Evolutionary conservation across 2,888 invertebrate species (phyloP).

Genomic region (Lobophora halterata): DNA sequence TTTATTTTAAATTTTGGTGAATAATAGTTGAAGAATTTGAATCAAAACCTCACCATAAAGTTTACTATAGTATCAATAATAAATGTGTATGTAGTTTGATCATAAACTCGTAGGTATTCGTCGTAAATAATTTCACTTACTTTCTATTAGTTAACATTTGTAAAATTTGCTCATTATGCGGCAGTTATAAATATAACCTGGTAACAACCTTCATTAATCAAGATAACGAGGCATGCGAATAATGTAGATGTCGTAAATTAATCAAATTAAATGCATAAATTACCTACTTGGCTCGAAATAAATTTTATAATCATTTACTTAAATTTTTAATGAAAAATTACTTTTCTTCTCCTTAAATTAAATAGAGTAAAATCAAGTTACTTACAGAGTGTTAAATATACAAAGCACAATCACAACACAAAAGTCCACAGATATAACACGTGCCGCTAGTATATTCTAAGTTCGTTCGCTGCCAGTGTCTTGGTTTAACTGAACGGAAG

Average conservation of each 20-base stretch:
- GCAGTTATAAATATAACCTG: constrained; percentile 3
- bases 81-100: too few relatives aligned
- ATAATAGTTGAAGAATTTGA: too few relatives aligned
- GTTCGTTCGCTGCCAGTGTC: constrained; percentile 74
- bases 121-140: constrained; percentile 30
- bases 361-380: constrained; percentile 31
- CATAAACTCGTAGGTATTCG: too few relatives aligned
- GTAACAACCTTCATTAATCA: constrained; percentile 11
- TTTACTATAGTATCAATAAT: not conserved
- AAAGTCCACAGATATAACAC: constrained; percentile 57
- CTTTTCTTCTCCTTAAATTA: constrained; percentile 1
- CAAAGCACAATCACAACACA: constrained; percentile 62
- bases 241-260: constrained; percentile 6
- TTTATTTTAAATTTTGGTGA: too few relatives aligned
- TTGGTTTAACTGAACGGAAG: constrained; percentile 74
- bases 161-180: not conserved
- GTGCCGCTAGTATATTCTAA: constrained; percentile 51
- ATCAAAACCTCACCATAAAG: too few relatives aligned
- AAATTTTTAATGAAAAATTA: too few relatives aligned
- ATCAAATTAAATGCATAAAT: not conserved
- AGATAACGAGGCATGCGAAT: constrained; percentile 2
- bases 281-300: not conserved
- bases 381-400: constrained; percentile 44
- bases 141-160: constrained; percentile 24
- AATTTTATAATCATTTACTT: too few relatives aligned